phyloP scores from a whole-genome alignment of 2,888 invertebrate genomes.

The Drosophila silvestris region DNA sequence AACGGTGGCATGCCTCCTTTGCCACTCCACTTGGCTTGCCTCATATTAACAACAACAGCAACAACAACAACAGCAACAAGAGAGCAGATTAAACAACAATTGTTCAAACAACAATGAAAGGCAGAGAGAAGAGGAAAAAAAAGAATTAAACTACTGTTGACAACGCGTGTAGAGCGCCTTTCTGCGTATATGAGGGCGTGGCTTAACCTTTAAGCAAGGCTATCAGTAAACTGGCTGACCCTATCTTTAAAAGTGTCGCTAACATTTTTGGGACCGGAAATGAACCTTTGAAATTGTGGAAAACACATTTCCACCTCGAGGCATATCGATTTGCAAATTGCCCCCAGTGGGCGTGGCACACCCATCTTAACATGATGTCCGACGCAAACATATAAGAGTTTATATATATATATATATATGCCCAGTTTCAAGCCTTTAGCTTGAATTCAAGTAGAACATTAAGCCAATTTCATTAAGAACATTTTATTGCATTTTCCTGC shows the following conservation, averaged over 20 bases:
- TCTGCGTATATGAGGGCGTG: background rate
- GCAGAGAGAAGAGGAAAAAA: background rate
- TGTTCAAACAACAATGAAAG: constrained; percentile 21
- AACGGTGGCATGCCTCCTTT: background rate
- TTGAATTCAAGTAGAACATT: background rate
- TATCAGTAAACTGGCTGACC: background rate
- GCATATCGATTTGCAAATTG: background rate
- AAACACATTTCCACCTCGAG: constrained; percentile 1
- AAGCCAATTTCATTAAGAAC: background rate
- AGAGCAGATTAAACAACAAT: constrained; percentile 26
- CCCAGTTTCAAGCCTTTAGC: background rate
- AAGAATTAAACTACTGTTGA: background rate
- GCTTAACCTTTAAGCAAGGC: background rate
- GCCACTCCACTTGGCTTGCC: background rate
- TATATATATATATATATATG: background rate
- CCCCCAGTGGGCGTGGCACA: background rate
- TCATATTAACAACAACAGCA: background rate
- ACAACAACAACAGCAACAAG: background rate
- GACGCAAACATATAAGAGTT: background rate
- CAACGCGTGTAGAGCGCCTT: background rate
- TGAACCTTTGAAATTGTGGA: constrained; percentile 1
- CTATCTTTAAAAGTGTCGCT: background rate
- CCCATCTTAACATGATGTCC: background rate
- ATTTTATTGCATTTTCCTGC: background rate
- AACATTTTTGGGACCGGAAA: background rate